These are phyloP conservation scores for Eucera pruinosa DNA, from an alignment of 2,888 invertebrate species.

Conservation along the genomic window DNA sequence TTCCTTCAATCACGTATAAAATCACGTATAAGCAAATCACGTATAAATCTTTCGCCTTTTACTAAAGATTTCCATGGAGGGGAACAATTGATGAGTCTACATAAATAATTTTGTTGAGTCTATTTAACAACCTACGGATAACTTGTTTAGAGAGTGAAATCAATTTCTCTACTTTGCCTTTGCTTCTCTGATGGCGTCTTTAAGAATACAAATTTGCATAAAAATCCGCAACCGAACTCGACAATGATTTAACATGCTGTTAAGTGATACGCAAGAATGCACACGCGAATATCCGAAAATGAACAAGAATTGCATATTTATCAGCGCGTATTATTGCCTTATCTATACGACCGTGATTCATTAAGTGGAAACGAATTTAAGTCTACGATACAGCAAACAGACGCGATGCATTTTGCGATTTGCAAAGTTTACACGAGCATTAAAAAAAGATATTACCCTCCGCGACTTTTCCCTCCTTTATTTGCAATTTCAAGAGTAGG, in stretches of 20 bases:
- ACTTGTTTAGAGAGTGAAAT: no score
- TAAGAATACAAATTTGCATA: no score
- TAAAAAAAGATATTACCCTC: not conserved
- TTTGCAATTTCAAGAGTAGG: no score
- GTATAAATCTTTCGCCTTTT: constrained; percentile 85
- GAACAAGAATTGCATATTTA: constrained; percentile 16
- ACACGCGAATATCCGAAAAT: not conserved
- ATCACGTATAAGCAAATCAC: no score
- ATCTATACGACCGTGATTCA: constrained; percentile 37
- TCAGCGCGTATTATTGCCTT: constrained; percentile 36
- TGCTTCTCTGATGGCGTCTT: no score
- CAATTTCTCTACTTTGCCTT: no score
- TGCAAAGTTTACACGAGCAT: not conserved
- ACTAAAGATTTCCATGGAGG: constrained; percentile 85
- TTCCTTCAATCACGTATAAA: no score
- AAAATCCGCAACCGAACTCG: no score
- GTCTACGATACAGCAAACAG: not conserved
- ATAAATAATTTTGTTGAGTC: no score
- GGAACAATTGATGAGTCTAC: constrained; percentile 81
- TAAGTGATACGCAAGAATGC: not conserved
- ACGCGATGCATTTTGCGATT: not conserved
- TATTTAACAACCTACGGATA: no score
- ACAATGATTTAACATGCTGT: no score
- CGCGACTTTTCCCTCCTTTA: no score
- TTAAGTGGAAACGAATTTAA: constrained; percentile 15